phyloP scores from a whole-genome alignment of 2,888 invertebrate species.

The Pachymerium ferrugineum region DNA sequence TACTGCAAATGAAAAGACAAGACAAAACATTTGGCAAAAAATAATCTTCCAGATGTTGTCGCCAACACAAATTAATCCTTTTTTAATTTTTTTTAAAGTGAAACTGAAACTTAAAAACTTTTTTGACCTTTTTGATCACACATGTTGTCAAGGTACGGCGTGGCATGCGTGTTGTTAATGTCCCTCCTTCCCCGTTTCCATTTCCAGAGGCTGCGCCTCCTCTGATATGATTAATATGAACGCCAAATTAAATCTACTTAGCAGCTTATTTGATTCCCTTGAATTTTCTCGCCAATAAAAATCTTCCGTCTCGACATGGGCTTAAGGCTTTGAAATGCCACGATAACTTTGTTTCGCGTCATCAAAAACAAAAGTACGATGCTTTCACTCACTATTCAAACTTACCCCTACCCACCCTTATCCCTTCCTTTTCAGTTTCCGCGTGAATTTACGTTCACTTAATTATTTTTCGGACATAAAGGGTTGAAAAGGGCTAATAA shows the following conservation, averaged over 20 bases:
- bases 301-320: background rate
- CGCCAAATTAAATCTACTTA: constrained; percentile 19
- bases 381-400: background rate
- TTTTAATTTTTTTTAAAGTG: background rate
- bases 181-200: background rate
- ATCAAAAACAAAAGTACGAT: background rate
- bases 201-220: background rate
- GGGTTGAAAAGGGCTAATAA: background rate
- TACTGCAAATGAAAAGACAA: too few relatives aligned
- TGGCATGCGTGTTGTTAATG: background rate
- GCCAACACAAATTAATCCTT: background rate
- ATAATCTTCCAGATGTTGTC: too few relatives aligned
- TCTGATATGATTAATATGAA: constrained; percentile 3
- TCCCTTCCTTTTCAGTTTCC: background rate
- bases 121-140: background rate
- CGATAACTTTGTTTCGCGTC: background rate
- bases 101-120: too few relatives aligned
- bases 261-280: background rate
- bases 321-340: background rate
- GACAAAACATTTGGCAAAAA: too few relatives aligned
- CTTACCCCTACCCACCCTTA: too few relatives aligned
- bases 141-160: background rate
- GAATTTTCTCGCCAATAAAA: constrained; percentile 15
- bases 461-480: background rate
- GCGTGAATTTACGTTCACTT: background rate